Evolutionary conservation across 1,140 invertebrate species (phyloP).

Genomic region (Drosophila bifasciata): DNA sequence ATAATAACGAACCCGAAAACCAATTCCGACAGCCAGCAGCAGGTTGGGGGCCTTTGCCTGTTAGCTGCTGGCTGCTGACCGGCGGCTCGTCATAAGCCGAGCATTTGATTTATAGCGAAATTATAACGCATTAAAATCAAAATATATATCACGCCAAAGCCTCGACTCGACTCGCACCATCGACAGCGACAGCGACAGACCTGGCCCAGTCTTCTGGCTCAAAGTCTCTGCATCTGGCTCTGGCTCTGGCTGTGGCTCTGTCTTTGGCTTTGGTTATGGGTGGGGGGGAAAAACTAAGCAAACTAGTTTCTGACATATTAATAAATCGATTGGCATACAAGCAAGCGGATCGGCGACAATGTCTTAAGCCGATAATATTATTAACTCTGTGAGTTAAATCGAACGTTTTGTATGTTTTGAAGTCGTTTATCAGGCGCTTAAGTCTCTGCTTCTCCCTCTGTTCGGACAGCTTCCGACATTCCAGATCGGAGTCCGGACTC

Average conservation of each 20-base stretch:
- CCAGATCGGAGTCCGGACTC: conserved; percentile 5
- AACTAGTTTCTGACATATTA: conserved; percentile 81
- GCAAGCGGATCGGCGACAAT: conserved; percentile 71
- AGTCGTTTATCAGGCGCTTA: conserved; percentile 78
- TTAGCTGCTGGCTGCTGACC: conserved; percentile 26
- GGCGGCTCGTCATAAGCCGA: conserved; percentile 66
- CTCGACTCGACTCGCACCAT: conserved; percentile 5
- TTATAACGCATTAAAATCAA: conserved; percentile 82
- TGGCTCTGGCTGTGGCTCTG: background rate
- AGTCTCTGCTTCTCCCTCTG: conserved; percentile 7
- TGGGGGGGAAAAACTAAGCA: conserved; percentile 45
- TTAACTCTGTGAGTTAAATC: conserved; percentile 79
- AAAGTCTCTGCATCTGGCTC: background rate
- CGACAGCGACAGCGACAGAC: background rate
- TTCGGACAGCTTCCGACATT: conserved; percentile 56
- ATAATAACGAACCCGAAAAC: conserved; percentile 22
- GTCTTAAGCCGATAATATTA: conserved; percentile 82
- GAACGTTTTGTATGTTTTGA: conserved; percentile 79
- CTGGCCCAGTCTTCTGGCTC: conserved; percentile 1
- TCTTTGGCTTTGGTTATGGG: too few relatives aligned
- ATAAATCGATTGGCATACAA: conserved; percentile 74
- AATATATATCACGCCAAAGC: conserved; percentile 65
- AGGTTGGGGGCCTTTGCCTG: conserved; percentile 17
- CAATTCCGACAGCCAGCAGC: conserved; percentile 26
- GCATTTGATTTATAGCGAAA: conserved; percentile 79